Percentiles rank a stretch among this genome's conserved stretches.
phyloP scores from a whole-genome alignment of 2,113 vertebrate species.

The Egretta garzetta region DNA sequence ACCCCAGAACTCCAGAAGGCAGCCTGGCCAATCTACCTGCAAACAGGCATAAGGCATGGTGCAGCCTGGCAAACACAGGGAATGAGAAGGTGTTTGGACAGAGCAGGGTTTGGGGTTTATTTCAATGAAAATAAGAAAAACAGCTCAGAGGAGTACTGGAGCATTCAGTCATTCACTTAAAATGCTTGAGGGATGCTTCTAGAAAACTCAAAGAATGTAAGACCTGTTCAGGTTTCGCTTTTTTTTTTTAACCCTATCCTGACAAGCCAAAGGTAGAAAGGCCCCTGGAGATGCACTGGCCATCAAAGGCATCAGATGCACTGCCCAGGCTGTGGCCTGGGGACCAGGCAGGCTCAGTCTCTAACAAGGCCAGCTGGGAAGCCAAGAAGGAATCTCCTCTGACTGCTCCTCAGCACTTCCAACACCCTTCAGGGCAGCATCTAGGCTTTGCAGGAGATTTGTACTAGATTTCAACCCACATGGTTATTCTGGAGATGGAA shows the following conservation, averaged over 20 bases:
- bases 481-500: too few species aligned
- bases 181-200: neutral
- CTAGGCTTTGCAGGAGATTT: neutral
- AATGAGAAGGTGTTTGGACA: neutral
- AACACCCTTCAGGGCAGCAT: accelerated
- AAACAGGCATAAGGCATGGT: neutral
- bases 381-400: neutral
- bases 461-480: neutral
- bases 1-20: neutral
- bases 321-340: too few species aligned
- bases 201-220: neutral
- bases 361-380: too few species aligned
- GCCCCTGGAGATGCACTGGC: neutral
- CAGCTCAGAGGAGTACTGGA: neutral
- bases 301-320: too few species aligned
- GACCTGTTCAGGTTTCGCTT: neutral
- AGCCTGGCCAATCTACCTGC: neutral
- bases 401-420: neutral
- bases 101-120: too few species aligned
- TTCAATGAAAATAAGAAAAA: neutral
- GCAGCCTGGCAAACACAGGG: neutral
- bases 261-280: neutral
- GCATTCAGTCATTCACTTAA: neutral
- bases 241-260: neutral
- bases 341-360: neutral